Base-by-base conservation (phyloP, 2,888 invertebrate species). In the Heteromyza rotundicornis region DNA sequence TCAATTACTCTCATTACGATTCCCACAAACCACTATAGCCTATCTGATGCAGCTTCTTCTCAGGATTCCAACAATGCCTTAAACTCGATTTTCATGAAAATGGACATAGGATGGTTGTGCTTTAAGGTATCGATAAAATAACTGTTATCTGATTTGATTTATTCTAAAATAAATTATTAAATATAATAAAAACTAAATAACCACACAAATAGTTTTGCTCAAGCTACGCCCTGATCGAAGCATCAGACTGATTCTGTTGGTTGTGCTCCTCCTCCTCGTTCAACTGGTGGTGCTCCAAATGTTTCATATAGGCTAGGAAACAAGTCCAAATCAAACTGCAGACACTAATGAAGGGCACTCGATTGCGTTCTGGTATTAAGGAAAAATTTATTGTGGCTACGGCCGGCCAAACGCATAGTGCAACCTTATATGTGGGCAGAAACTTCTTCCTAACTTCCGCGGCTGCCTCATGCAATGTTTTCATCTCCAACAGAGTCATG, bases 261-360 rank as follows among this genome's bases (percentile, higher is more conserved):
- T n/a, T n/a, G n/a, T n/a, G n/a, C n/a, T 27, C 40, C 14, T 40
- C 16, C 16, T 40, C 40, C 14, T 69, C 64, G 54, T 76, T 74
- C 17, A 80, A 60, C 64, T 80, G 66, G 64, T 80, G 73, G 66
- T 87, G 85, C 68, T 87, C 84, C 59, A 86, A 73, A 67, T 91
- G 88, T 80, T 92, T 92, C 89, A 92, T 89, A 69, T 92, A 92
- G 0, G 92, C 90, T 65, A 92, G 84, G 76, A 89, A 92, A 16
- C 89, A 88, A 0, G 91, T 91, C 92, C 92, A 92, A 27, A 90
- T 80, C 60, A 92, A 86, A 76, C 91, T 92, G 62, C 90, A 90
- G 0, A 86, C 81, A 68, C 91, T 90, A 0, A 90, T 90, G 68
- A 91, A 91, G 1, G 89, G 86, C 1, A 92, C 89, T 50, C 92